phyloP scores from a whole-genome alignment of 2,888 invertebrate species.

The Autographa gamma region DNA sequence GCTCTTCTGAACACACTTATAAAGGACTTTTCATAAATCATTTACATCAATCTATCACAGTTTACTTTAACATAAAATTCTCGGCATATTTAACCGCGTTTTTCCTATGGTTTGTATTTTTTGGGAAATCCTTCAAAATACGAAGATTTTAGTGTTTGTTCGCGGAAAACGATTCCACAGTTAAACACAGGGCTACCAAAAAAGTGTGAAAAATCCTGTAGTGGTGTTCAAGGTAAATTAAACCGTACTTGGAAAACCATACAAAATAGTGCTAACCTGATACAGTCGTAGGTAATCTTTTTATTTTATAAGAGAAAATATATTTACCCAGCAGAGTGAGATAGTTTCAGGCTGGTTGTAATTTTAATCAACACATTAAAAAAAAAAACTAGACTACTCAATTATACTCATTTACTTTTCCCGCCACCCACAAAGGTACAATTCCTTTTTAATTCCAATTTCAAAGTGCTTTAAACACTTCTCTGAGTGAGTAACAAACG shows the following conservation, averaged over 20 bases:
- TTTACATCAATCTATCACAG: not conserved
- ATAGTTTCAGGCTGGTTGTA: no score
- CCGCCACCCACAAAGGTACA: not conserved
- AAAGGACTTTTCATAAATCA: not conserved
- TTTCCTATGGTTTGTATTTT: not conserved
- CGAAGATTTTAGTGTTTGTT: not conserved
- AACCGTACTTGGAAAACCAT: no score
- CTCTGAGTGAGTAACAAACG: slow-evolving; percentile 5
- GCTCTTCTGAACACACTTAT: not conserved
- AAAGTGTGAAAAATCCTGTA: no score
- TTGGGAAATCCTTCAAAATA: not conserved
- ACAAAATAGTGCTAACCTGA: no score
- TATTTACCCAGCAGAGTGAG: no score
- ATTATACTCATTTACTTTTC: not conserved
- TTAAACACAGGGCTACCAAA: not conserved
- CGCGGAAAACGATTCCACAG: not conserved
- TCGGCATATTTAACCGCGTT: not conserved
- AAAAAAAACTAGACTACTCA: no score
- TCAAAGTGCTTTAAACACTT: not conserved
- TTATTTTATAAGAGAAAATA: no score
- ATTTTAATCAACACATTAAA: no score
- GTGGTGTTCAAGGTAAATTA: no score
- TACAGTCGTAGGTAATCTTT: no score
- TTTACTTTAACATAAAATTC: not conserved
- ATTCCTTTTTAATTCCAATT: slow-evolving; percentile 3